Evolutionary conservation across 2,888 invertebrate genomes (phyloP).

Genomic region (Synergus itoensis): DNA sequence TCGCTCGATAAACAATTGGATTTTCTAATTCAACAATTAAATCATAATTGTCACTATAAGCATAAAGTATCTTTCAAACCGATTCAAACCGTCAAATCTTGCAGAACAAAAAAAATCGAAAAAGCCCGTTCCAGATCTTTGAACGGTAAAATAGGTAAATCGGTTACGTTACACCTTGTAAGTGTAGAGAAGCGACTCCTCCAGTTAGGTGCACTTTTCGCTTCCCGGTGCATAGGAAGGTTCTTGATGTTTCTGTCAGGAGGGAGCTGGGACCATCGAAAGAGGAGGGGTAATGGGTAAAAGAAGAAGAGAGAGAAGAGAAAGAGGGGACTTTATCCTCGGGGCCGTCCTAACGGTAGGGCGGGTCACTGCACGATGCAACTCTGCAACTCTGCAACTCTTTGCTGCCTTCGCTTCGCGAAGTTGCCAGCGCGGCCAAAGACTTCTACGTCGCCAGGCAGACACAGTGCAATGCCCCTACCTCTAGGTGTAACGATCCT

Average conservation of each 20-base stretch:
- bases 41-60: not conserved
- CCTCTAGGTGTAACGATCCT: conserved; percentile 73
- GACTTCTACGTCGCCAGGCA: conserved; percentile 62
- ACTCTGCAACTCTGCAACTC: conserved; percentile 45
- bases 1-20: not conserved
- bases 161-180: conserved; percentile 41
- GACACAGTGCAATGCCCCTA: conserved; percentile 76
- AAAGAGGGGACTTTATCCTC: conserved; percentile 73
- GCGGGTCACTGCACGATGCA: conserved; percentile 77
- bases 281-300: conserved; percentile 53
- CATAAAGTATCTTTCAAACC: not conserved
- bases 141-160: conserved; percentile 40
- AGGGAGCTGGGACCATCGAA: conserved; percentile 42
- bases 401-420: conserved; percentile 50
- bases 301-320: conserved; percentile 53
- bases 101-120: not conserved
- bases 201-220: conserved; percentile 59
- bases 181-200: conserved; percentile 43
- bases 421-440: conserved; percentile 72
- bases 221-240: conserved; percentile 63
- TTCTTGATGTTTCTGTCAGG: conserved; percentile 49
- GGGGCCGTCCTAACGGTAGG: conserved; percentile 79
- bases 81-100: no score
- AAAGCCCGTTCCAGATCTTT: conserved; percentile 26
- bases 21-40: not conserved